Percentiles rank a stretch among this genome's conserved stretches.
Evolutionary conservation across 2,797 vertebrate species (phyloP).

Genomic region (Paratrypauchen microcephalus): DNA sequence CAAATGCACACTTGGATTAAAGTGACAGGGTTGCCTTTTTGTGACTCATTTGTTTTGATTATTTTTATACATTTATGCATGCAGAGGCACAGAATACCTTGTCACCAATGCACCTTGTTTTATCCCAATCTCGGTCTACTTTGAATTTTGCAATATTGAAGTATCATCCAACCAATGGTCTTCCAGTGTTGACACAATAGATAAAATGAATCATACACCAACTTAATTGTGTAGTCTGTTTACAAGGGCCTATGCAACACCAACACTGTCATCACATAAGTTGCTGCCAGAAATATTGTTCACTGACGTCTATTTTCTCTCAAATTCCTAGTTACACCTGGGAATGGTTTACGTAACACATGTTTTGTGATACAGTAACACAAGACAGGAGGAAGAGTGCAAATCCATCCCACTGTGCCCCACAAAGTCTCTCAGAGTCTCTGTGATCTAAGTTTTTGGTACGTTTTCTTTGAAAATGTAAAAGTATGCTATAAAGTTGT

Average conservation of each 20-base stretch:
- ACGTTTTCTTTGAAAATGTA: too few relatives aligned
- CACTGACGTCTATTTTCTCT: not conserved
- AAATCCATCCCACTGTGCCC: not conserved
- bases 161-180: not conserved
- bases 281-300: not conserved
- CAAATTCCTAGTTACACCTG: not conserved
- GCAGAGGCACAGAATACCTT: not conserved
- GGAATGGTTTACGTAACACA: not conserved
- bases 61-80: constrained; percentile 1
- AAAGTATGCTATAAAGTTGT: too few relatives aligned
- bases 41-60: not conserved
- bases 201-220: not conserved
- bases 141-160: not conserved
- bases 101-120: not conserved
- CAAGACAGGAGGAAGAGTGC: not conserved
- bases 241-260: not conserved
- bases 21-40: not conserved
- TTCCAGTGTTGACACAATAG: not conserved
- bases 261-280: not conserved
- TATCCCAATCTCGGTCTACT: not conserved
- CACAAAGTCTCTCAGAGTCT: not conserved
- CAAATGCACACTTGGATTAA: not conserved
- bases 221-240: not conserved
- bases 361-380: not conserved
- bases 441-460: not conserved